Evolutionary conservation across 2,888 invertebrate genomes (phyloP), one percentile per base, ranked within the genome.

Genomic region (Standfussiana lucernea): DNA sequence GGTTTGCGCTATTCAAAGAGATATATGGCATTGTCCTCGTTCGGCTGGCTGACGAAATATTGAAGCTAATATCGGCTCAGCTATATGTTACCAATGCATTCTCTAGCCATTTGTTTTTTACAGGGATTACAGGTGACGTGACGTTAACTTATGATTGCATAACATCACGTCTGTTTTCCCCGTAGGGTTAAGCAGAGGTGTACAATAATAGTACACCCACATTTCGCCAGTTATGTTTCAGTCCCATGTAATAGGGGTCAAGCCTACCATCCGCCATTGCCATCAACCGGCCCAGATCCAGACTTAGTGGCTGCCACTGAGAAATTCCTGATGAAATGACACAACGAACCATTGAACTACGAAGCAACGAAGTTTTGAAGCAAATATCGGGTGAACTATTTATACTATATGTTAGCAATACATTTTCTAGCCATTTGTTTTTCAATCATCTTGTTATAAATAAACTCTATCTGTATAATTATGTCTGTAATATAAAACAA

Each of bases 361-460:
- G n/a, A n/a, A n/a, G n/a, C n/a, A n/a, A 56, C 15, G 7, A 76
- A 24, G n/a, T 67, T 59, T 78, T 78, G 79, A 56, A 13, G 35
- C 13, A 5, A 56, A n/a, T 28, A 45, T 47, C 21, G 13, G 28
- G 5, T 61, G 10, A 24, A 18, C 32, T 11, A 24, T 7, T n/a
- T n/a, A n/a, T n/a, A n/a, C n/a, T n/a, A n/a, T n/a, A n/a, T n/a
- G 35, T 59, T 74, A 37, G 24, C 47, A 40, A 32, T 15, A 74
- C 6, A 75, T n/a, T 37, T 2, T 32, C 37, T 32, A 24, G 13
- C 3, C 13, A 24, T 24, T 53, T 13, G 10, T 42, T 77, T 35
- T 77, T 73, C 10, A 53, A 42, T 37, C 7, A 53, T 24, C 35
- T 45, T 18, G 28, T 56, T 37, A 37, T 45, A 24, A 56, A 80